Base-by-base conservation (phyloP, 1,140 invertebrate genomes). In the Trichonephila clavata region DNA sequence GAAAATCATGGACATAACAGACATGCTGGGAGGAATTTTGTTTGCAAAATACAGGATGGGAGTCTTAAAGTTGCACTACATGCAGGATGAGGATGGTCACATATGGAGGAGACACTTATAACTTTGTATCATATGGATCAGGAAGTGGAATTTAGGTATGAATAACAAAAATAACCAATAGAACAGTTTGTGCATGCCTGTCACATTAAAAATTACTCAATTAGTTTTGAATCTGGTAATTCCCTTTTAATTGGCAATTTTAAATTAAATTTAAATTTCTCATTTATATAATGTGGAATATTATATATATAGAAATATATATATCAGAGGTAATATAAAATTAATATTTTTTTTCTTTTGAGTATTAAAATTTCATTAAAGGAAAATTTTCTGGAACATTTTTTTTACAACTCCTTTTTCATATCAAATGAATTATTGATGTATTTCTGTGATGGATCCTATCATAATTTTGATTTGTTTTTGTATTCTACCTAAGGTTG, bases 401-500 rank as follows among this genome's bases (percentile, higher is more conserved):
- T 20, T 83, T 83, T 43, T 60, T 14, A 8, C 57, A 13, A 63
- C 24, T 63, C 84, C 24, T 60, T 61, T 27, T 60, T 20, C 21
- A 63, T 63, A 18, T 61, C 14, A 86, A 32, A 63, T 86, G 50
- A 61, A 77, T 77, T 63, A 63, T 86, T 86, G 43, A 39, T 63
- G 16, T 60, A 63, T 20, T n/a, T 86, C 59, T 86, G 20, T 60
- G 6, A 32, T 86, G 50, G 57, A 84, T 21, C 50, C 8, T 32
- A 86, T 61, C 84, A 63, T 61, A 86, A 77, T 77, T 16, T 88
- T 71, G 57, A 60, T 90, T 90, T 43, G 50, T 60, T 60, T 80
- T 90, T 90, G n/a, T 90, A 57, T 50, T 90, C 57, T 90, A 90
- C 68, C 88, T 80, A 90, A 90, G 71, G 88, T 89, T 90, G 63